phyloP scores from a whole-genome alignment of 2,797 vertebrate species.

The Rhynchotus rufescens region DNA sequence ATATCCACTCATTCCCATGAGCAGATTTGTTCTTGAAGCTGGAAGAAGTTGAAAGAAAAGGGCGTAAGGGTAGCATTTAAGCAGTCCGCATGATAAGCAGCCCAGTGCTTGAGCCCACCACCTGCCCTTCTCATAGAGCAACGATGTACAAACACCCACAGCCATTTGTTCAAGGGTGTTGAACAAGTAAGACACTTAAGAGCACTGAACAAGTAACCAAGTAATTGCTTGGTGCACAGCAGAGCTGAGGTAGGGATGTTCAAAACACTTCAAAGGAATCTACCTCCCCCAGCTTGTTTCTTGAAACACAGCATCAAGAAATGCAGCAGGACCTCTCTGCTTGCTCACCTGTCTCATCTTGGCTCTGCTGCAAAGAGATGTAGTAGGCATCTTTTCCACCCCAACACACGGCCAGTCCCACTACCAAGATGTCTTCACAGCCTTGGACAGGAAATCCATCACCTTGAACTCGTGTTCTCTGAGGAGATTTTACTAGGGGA shows the following conservation, averaged over 20 bases:
- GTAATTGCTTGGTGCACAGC: background rate
- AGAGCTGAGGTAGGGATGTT: background rate
- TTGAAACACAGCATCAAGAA: background rate
- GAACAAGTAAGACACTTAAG: background rate
- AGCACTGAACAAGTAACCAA: background rate
- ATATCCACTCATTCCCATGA: no score
- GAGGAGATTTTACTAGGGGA: slow-evolving; percentile 65
- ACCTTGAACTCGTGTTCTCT: slow-evolving; percentile 28
- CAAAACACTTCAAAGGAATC: slow-evolving; percentile 7
- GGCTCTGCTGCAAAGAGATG: slow-evolving; percentile 88
- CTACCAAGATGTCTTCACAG: slow-evolving; percentile 82
- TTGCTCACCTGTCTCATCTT: slow-evolving; percentile 84
- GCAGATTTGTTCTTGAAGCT: background rate
- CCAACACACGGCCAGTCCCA: slow-evolving; percentile 94
- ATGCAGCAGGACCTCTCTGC: background rate
- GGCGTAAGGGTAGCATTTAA: background rate
- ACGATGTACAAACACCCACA: background rate
- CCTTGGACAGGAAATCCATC: slow-evolving; percentile 87
- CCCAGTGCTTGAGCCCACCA: background rate
- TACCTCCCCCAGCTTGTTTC: background rate
- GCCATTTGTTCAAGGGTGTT: background rate
- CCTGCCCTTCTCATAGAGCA: background rate
- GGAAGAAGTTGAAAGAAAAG: background rate
- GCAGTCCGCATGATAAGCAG: background rate
- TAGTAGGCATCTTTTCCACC: slow-evolving; percentile 95